Evolutionary conservation across 2,113 vertebrate genomes (phyloP).

Genomic region (Saguinus imperator): DNA sequence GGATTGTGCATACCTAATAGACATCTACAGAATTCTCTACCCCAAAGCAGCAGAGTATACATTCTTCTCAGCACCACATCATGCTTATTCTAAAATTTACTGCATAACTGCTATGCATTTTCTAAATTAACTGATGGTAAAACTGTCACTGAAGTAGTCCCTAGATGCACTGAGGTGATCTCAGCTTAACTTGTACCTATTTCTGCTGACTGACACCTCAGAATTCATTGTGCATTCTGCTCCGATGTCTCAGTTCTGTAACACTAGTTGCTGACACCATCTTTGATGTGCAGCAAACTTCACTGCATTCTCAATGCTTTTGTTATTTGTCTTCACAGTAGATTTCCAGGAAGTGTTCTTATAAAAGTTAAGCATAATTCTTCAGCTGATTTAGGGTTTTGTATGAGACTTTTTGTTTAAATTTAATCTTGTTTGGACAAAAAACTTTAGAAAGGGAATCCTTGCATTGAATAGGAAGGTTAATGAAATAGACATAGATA

Average conservation of each 20-base stretch:
- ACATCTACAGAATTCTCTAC: too few relatives aligned
- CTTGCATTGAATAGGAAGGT: not conserved
- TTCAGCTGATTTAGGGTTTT: not conserved
- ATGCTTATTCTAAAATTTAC: too few relatives aligned
- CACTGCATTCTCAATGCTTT: not conserved
- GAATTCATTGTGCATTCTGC: not conserved
- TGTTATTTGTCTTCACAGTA: not conserved
- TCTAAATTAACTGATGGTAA: conserved; percentile 2
- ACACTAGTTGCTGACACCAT: not conserved
- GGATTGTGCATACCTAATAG: too few relatives aligned
- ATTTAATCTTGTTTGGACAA: not conserved
- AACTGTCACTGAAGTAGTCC: not conserved
- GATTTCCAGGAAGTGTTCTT: not conserved
- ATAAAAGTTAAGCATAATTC: not conserved
- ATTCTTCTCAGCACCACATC: too few relatives aligned
- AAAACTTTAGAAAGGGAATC: not conserved
- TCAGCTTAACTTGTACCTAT: not conserved
- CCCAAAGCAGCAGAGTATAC: too few relatives aligned
- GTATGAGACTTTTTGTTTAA: not conserved
- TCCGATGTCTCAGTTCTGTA: not conserved
- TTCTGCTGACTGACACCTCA: not conserved
- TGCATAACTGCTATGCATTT: not conserved
- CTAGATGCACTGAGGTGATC: not conserved
- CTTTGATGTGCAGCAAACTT: not conserved
- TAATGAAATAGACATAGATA: not conserved